Percentiles rank a stretch among this genome's conserved stretches.
These are phyloP conservation scores for Hycleus cichorii DNA, from an alignment of 1,140 invertebrate species.

Conservation along the genomic window DNA sequence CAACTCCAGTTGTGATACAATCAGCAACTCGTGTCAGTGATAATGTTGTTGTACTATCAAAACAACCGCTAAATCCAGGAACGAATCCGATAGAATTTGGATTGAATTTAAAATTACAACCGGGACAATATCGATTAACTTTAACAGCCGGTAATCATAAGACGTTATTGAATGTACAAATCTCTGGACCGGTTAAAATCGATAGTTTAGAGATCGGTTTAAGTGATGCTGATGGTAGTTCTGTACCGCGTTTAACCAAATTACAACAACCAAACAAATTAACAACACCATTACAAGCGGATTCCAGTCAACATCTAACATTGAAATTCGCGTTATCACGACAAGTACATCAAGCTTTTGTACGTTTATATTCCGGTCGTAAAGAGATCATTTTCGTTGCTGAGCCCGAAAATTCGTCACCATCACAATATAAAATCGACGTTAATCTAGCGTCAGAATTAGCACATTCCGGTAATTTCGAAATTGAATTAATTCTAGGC, in stretches of 20 bases:
- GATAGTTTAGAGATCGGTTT: slow-evolving; percentile 81
- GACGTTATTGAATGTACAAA: slow-evolving; percentile 61
- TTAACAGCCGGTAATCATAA: slow-evolving; percentile 64
- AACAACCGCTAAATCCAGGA: slow-evolving; percentile 46
- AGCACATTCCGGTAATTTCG: slow-evolving; percentile 69
- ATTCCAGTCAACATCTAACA: slow-evolving; percentile 82
- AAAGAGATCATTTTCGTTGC: slow-evolving; percentile 90
- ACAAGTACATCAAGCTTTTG: slow-evolving; percentile 86
- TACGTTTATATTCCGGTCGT: slow-evolving; percentile 62
- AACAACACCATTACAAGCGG: slow-evolving; percentile 61
- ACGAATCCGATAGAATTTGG: slow-evolving; percentile 62
- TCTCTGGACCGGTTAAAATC: slow-evolving; percentile 65
- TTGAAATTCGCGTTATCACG: slow-evolving; percentile 77
- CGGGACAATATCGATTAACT: slow-evolving; percentile 77
- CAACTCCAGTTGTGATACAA: slow-evolving; percentile 64
- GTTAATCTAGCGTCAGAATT: slow-evolving; percentile 73
- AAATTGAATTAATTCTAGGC: slow-evolving; percentile 79
- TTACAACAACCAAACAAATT: slow-evolving; percentile 67
- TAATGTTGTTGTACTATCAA: slow-evolving; percentile 67
- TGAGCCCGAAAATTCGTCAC: slow-evolving; percentile 59
- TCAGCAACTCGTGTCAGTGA: slow-evolving; percentile 66
- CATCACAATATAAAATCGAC: slow-evolving; percentile 72
- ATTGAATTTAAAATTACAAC: slow-evolving; percentile 71
- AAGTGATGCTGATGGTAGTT: slow-evolving; percentile 80
- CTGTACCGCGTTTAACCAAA: slow-evolving; percentile 69